Conservation (phyloP, 2,888 invertebrate species). For the Amphipyra berbera region DNA sequence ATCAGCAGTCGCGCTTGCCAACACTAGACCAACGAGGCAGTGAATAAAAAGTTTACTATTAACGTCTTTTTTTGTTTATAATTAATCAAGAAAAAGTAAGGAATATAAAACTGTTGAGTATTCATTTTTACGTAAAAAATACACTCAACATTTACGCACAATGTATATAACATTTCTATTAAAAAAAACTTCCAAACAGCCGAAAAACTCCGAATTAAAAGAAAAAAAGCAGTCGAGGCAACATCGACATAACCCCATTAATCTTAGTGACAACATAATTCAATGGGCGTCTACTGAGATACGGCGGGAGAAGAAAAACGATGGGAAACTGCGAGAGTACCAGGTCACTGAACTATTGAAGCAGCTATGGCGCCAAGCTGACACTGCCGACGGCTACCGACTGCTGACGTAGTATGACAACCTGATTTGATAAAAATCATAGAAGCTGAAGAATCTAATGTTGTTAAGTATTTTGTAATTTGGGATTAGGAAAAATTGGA, state of each 20-base stretch:
- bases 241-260: conserved; percentile 75
- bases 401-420: conserved; percentile 26
- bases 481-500: too few species aligned
- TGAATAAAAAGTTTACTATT: too few species aligned
- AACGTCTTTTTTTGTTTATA: too few species aligned
- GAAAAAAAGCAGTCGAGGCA: conserved; percentile 53
- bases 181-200: conserved; percentile 1
- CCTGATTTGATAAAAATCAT: conserved; percentile 8
- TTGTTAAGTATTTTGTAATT: too few species aligned
- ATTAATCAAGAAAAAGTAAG: too few species aligned
- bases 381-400: conserved; percentile 21
- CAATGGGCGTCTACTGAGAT: conserved; percentile 66
- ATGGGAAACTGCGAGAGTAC: conserved; percentile 43
- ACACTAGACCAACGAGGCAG: too few species aligned
- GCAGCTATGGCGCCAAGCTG: conserved; percentile 44
- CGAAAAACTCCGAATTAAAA: conserved; percentile 48
- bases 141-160: not conserved
- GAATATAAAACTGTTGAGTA: too few species aligned
- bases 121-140: too few species aligned
- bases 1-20: too few species aligned
- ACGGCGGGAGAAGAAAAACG: conserved; percentile 53
- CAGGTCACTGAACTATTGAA: conserved; percentile 59
- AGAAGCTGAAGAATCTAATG: not conserved
- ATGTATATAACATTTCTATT: too few species aligned
- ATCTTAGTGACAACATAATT: conserved; percentile 79